Evolutionary conservation across 2,888 invertebrate species (phyloP), one percentile per base, ranked within the genome.

Genomic region (Andrena flavipes): DNA sequence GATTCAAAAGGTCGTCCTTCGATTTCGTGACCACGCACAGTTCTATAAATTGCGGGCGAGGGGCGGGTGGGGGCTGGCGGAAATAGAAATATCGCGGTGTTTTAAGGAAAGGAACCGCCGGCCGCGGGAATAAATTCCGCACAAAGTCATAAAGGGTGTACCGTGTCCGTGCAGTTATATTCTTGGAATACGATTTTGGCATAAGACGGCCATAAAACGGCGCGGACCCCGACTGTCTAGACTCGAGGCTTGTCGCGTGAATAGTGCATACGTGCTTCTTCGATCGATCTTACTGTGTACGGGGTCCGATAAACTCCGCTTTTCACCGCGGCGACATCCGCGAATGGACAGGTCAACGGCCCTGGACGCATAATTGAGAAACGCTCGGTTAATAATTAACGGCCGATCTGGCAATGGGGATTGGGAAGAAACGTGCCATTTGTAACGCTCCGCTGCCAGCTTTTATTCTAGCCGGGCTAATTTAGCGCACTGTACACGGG

Each of bases 311-410:
- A 75, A 82, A 80, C 62, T 74, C 42, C 69, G 80, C 56, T 71
- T 82, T 82, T 80, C 67, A 69, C 67, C 81, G 71, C 54, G 56
- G 63, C 42, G 81, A 82, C 75, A 65, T 67, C 64, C 42, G 64
- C 81, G 72, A 71, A 67, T 20, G 65, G 65, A 49, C 62, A 49
- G 82, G 82, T 81, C 81, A 81, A 75, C 71, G 82, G 48, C 75
- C 82, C 23, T 0, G 42, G 20, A 26, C 30, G 81, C 3, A 70
- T 76, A 80, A 75, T 82, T 82, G 62, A 70, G 71, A 62, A 80
- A 71, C 62, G 51, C 56, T 29, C 54, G 35, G 82, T 72, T 81
- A 70, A 82, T 82, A 75, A 81, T 82, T 82, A 82, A 29, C 62
- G 35, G 74, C 69, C 70, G 56, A 75, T 62, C 59, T 67, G 54